Evolutionary conservation across 2,113 vertebrate genomes (phyloP).

Genomic region (Garra rufa): DNA sequence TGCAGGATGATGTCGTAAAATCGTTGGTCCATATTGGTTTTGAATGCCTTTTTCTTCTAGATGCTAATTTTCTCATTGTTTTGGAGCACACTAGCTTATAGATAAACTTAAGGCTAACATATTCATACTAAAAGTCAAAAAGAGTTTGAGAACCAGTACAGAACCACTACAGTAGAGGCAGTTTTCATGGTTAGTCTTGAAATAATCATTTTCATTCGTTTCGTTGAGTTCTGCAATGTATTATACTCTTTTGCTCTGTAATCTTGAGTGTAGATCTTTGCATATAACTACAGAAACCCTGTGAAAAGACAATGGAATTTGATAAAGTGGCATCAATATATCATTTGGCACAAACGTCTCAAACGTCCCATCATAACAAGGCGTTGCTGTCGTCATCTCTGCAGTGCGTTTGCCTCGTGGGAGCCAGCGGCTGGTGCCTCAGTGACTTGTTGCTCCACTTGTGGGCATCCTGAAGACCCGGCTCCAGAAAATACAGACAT

Average conservation of each 20-base stretch:
- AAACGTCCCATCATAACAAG: slow-evolving; percentile 73
- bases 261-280: neutral
- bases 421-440: slow-evolving; percentile 83
- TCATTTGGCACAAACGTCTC: slow-evolving; percentile 5
- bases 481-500: slow-evolving; percentile 96
- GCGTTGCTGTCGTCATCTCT: slow-evolving; percentile 76
- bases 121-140: too few relatives aligned
- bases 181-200: neutral
- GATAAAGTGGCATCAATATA: neutral
- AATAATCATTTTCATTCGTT: too few relatives aligned
- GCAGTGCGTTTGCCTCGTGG: slow-evolving; percentile 78
- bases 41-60: too few relatives aligned
- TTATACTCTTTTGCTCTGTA: neutral
- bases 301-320: neutral
- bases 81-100: too few relatives aligned
- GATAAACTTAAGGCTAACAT: too few relatives aligned
- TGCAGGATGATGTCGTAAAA: too few relatives aligned
- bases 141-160: too few relatives aligned
- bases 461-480: slow-evolving; percentile 92
- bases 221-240: neutral
- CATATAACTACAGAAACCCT: neutral
- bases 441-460: slow-evolving; percentile 90
- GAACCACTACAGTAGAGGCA: too few relatives aligned
- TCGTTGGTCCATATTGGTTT: too few relatives aligned
- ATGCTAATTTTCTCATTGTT: too few relatives aligned